phyloP scores from a whole-genome alignment of 2,113 vertebrate species.

The Pollachius pollachius region DNA sequence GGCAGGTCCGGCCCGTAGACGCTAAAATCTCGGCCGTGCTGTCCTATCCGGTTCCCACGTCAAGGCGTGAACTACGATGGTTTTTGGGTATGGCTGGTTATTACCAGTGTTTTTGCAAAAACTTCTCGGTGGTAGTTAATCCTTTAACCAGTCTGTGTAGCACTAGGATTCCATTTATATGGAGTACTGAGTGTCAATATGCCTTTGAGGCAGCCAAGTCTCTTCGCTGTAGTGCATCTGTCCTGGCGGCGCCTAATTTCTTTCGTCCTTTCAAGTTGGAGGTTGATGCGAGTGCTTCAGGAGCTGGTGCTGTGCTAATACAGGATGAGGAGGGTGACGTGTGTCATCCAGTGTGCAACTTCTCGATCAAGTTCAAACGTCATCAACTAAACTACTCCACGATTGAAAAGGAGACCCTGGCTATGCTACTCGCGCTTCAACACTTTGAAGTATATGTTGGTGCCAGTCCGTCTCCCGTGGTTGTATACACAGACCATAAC shows the following conservation, averaged over 20 bases:
- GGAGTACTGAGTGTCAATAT: neutral
- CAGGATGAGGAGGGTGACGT: neutral
- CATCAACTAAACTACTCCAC: neutral
- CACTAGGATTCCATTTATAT: neutral
- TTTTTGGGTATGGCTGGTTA: constrained; percentile 9
- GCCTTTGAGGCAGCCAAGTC: neutral
- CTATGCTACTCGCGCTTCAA: neutral
- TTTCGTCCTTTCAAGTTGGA: too few species aligned
- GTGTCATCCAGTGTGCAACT: neutral
- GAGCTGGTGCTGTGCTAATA: neutral
- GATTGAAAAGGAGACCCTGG: neutral
- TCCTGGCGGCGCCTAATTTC: too few species aligned
- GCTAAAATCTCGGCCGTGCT: constrained; percentile 1
- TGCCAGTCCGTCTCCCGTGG: too few species aligned
- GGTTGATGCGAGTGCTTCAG: neutral
- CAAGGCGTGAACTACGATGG: neutral
- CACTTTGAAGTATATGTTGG: too few species aligned
- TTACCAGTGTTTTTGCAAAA: constrained; percentile 3
- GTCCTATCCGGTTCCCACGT: neutral
- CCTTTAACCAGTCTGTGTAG: neutral
- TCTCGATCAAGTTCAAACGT: neutral
- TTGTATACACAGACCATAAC: too few species aligned
- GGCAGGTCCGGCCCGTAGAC: neutral
- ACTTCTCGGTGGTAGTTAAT: neutral
- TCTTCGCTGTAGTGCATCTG: too few species aligned